These are phyloP conservation scores for Chrysolina haemoptera DNA, from an alignment of 2,888 invertebrate genomes.

Conservation along the genomic window DNA sequence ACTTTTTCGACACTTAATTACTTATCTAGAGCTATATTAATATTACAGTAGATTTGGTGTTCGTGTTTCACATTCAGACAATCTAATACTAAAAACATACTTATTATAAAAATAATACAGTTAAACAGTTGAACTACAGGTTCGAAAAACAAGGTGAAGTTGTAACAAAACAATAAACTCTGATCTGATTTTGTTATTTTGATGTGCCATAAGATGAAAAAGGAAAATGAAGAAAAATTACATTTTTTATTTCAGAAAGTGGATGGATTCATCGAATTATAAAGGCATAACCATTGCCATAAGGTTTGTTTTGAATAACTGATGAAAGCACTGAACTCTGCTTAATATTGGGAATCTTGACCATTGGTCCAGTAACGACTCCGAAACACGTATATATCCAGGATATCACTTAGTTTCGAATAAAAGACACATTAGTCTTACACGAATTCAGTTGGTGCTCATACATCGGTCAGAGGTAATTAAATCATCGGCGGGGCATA, in stretches of 20 bases:
- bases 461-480: too few species aligned
- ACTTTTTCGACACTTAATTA: slow-evolving; percentile 2
- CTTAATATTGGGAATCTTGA: too few species aligned
- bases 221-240: background rate
- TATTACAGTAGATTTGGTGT: slow-evolving; percentile 52
- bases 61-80: slow-evolving; percentile 36
- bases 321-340: too few species aligned
- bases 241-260: background rate
- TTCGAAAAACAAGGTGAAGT: slow-evolving; percentile 14
- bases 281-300: background rate
- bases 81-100: slow-evolving; percentile 8
- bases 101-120: slow-evolving; percentile 27
- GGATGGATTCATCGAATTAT: background rate
- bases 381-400: too few species aligned
- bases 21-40: slow-evolving; percentile 41
- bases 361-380: too few species aligned
- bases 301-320: too few species aligned
- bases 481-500: too few species aligned
- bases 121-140: slow-evolving; percentile 17
- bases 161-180: slow-evolving; percentile 9
- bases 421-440: too few species aligned
- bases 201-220: background rate
- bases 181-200: slow-evolving; percentile 1
- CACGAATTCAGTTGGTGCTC: too few species aligned
- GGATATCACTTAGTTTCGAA: too few species aligned